Conservation (phyloP, 2,888 invertebrate species). For the Hypselothyrea guttata region DNA sequence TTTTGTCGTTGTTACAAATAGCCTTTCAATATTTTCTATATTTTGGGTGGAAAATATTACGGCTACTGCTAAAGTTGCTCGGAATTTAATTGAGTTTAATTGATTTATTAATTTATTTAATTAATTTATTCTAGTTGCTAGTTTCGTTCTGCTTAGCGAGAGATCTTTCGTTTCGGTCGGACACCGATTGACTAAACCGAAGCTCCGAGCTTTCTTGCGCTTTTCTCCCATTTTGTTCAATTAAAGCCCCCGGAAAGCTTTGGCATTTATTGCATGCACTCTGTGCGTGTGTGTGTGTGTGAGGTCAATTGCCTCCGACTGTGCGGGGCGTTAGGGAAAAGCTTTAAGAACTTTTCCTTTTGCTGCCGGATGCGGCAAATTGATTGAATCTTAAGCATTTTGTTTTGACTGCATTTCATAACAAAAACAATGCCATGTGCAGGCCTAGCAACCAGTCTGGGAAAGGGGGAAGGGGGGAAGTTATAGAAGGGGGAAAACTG, state of each 20-base stretch:
- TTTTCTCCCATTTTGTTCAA: constrained; percentile 52
- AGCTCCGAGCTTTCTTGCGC: constrained; percentile 55
- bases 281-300: constrained; percentile 16
- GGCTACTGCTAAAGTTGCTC: constrained; percentile 26
- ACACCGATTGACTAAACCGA: constrained; percentile 82
- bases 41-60: constrained; percentile 30
- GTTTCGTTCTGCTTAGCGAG: constrained; percentile 62
- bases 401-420: constrained; percentile 54
- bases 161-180: constrained; percentile 83
- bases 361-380: constrained; percentile 56
- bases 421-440: constrained; percentile 37
- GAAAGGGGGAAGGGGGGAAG: background rate
- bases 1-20: constrained; percentile 18
- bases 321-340: constrained; percentile 37
- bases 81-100: constrained; percentile 22
- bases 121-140: constrained; percentile 49
- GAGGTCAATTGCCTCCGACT: constrained; percentile 42
- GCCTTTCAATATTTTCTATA: constrained; percentile 33
- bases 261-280: constrained; percentile 63
- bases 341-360: constrained; percentile 32
- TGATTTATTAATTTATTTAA: constrained; percentile 28
- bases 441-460: background rate
- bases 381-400: constrained; percentile 45
- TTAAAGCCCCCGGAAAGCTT: constrained; percentile 65
- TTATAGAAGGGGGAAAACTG: background rate